Evolutionary conservation across 2,888 invertebrate species (phyloP).

Genomic region (Diaprepes abbreviatus): DNA sequence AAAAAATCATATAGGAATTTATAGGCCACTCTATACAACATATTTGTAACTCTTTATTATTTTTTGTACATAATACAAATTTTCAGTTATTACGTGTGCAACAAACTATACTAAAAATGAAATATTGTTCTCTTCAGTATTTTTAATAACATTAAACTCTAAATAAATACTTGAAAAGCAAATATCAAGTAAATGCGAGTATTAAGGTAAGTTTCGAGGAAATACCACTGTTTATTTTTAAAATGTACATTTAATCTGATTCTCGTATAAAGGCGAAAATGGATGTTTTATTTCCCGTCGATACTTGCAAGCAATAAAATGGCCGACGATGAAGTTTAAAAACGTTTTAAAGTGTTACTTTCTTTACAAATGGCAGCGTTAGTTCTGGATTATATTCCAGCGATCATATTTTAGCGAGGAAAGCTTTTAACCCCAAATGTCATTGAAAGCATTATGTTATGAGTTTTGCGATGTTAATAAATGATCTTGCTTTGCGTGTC

Average conservation of each 20-base stretch:
- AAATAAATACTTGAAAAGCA: too few relatives aligned
- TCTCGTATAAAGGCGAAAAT: not conserved
- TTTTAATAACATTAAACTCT: too few relatives aligned
- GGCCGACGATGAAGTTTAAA: slow-evolving; percentile 1
- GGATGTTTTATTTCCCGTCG: not conserved
- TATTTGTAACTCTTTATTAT: too few relatives aligned
- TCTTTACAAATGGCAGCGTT: slow-evolving; percentile 2
- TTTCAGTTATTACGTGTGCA: too few relatives aligned
- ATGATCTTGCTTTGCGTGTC: not conserved
- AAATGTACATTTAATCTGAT: not conserved
- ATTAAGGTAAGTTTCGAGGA: too few relatives aligned
- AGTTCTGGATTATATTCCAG: slow-evolving; percentile 4
- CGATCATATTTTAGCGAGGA: not conserved
- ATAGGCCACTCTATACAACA: too few relatives aligned
- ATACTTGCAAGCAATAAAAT: not conserved
- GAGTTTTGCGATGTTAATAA: slow-evolving; percentile 12
- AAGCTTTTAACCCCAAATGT: slow-evolving; percentile 12
- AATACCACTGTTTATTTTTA: too few relatives aligned
- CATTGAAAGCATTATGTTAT: slow-evolving; percentile 7
- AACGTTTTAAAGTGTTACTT: slow-evolving; percentile 7
- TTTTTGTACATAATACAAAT: too few relatives aligned
- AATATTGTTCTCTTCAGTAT: too few relatives aligned
- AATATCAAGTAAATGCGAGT: too few relatives aligned
- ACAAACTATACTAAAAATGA: too few relatives aligned
- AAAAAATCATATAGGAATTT: too few relatives aligned